Base-by-base conservation (phyloP, 2,888 invertebrate species). In the Oithona nana region DNA sequence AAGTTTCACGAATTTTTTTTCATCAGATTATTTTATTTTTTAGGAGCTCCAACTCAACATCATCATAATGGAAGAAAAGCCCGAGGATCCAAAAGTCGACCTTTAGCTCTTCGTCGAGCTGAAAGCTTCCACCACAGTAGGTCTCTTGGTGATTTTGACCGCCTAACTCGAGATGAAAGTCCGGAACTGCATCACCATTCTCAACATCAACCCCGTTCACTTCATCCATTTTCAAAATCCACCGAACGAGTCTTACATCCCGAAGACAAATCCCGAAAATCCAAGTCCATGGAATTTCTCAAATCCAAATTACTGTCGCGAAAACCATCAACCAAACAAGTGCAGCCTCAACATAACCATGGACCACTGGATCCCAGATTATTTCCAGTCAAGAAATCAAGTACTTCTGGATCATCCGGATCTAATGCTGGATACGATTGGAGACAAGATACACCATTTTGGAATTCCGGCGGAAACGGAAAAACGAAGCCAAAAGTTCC, bases 231-330 rank as follows among this genome's bases (percentile, higher is more conserved):
- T n/a, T n/a, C n/a, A n/a, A n/a, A n/a, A n/a, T n/a, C n/a, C n/a
- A n/a, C n/a, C n/a, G n/a, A n/a, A n/a, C n/a, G n/a, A n/a, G n/a
- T n/a, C n/a, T n/a, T n/a, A n/a, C n/a, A n/a, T n/a, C 24, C 22
- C 20, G 26, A 59, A 59, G 49, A 22, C 59, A 28, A 57, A 30
- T 29, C 39, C 6, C 6, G 39, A 39, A 39, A 39, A 3, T 59
- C 59, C 49, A 59, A 59, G n/a, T 59, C 59, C 59, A 59, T 59
- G 59, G 59, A 59, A 28, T 59, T 59, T 28, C 59, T 59, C 28
- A 59, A 59, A 50, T 48, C 59, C 28, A 59, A 59, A 3, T 26
- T 59, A 22, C 49, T 59, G 13, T 59, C 59, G 26, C 48, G 59
- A 28, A 59, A 59, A 28, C 50, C 59, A 8, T 59, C 59, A 1